These are phyloP conservation scores for Diorhabda sublineata DNA, from an alignment of 1,140 invertebrate genomes.

Conservation along the genomic window DNA sequence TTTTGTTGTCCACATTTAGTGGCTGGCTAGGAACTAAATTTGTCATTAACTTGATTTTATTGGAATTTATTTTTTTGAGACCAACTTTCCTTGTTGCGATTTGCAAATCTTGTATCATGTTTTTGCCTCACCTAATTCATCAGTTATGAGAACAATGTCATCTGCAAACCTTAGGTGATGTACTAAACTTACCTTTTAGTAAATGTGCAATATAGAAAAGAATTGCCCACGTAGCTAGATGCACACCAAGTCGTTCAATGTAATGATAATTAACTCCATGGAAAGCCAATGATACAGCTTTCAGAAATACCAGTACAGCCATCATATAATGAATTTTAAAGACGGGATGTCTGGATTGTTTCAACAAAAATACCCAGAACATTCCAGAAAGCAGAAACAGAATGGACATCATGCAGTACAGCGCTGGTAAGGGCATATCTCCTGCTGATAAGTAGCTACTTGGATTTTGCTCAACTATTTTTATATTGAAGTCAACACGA, in stretches of 20 bases:
- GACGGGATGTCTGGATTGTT: slow-evolving; percentile 72
- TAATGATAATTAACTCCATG: slow-evolving; percentile 97
- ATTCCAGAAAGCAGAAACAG: slow-evolving; percentile 85
- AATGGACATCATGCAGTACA: slow-evolving; percentile 89
- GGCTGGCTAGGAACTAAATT: no score
- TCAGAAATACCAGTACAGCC: slow-evolving; percentile 89
- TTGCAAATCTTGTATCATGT: no score
- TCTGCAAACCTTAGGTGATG: no score
- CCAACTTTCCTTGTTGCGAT: no score
- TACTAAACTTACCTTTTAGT: slow-evolving; percentile 46
- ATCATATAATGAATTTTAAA: slow-evolving; percentile 98
- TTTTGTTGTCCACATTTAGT: no score
- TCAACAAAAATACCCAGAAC: slow-evolving; percentile 88
- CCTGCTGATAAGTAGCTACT: slow-evolving; percentile 94
- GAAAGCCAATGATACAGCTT: slow-evolving; percentile 88
- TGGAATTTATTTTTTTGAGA: no score
- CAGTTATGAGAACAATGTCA: no score
- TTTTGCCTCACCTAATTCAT: no score
- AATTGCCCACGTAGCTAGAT: slow-evolving; percentile 96
- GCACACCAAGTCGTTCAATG: slow-evolving; percentile 88
- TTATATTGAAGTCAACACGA: slow-evolving; percentile 54
- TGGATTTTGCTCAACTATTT: slow-evolving; percentile 79
- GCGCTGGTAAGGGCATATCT: slow-evolving; percentile 88
- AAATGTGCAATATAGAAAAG: slow-evolving; percentile 95
- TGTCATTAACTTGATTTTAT: no score